A percentile compares a stretch with the other conserved stretches of the same genome.
phyloP scores from a whole-genome alignment of 2,888 invertebrate species.

The Tenthredo notha region DNA sequence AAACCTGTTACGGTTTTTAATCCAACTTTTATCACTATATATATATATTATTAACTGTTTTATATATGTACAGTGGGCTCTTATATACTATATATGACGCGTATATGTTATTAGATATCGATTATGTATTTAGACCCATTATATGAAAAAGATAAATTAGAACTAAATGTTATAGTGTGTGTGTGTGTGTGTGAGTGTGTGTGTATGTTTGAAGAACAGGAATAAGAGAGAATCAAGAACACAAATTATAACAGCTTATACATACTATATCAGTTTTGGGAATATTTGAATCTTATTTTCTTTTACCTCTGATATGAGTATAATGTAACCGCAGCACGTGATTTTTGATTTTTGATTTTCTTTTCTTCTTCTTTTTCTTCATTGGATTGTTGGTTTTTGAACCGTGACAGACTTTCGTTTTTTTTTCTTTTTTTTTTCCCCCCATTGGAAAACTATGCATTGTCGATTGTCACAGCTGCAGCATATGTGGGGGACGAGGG shows the following conservation, averaged over 20 bases:
- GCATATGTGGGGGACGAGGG: neutral
- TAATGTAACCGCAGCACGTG: neutral
- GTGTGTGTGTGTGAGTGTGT: no score
- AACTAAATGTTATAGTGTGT: constrained; percentile 10
- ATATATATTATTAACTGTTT: constrained; percentile 34
- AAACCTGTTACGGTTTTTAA: constrained; percentile 44
- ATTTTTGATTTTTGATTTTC: neutral
- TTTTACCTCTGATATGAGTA: neutral
- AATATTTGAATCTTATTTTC: neutral
- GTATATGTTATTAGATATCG: constrained; percentile 10
- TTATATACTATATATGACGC: neutral
- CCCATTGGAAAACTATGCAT: no score
- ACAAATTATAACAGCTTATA: neutral
- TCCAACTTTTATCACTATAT: constrained; percentile 31
- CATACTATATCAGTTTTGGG: neutral
- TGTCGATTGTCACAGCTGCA: neutral
- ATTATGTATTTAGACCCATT: neutral
- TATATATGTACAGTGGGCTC: constrained; percentile 46
- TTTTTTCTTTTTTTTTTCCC: no score
- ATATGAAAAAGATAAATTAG: neutral
- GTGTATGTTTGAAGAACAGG: neutral
- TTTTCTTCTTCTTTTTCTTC: neutral
- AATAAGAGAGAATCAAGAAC: neutral
- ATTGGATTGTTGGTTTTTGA: neutral
- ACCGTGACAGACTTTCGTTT: constrained; percentile 29